Percentiles rank a stretch among this genome's conserved stretches.
Conservation (phyloP, 2,888 invertebrate species). For the Cheilosia vernalis region DNA sequence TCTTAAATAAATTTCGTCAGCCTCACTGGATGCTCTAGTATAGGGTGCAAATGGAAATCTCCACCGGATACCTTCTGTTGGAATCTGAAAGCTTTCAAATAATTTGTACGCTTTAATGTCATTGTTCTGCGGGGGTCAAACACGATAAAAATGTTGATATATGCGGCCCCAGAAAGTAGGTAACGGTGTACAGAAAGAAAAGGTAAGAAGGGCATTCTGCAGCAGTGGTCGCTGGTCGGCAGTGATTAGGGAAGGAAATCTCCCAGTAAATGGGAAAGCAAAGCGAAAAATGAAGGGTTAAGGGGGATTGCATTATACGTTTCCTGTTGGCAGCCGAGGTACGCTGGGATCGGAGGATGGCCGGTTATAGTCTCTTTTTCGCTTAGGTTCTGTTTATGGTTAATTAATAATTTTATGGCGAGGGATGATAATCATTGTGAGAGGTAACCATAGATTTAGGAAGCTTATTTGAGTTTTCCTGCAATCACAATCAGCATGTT, state of each 20-base stretch:
- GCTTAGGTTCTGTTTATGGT: conserved; percentile 26
- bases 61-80: conserved; percentile 38
- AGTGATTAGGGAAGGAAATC: conserved; percentile 66
- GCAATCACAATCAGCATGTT: conserved; percentile 5
- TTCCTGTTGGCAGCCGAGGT: conserved; percentile 18
- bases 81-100: conserved; percentile 70
- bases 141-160: conserved; percentile 67
- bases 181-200: conserved; percentile 25
- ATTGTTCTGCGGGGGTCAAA: conserved; percentile 63
- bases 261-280: conserved; percentile 52
- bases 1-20: conserved; percentile 38
- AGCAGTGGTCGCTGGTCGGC: background rate
- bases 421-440: conserved; percentile 27
- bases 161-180: conserved; percentile 53
- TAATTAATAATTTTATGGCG: conserved; percentile 64
- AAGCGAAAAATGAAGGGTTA: conserved; percentile 70
- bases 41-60: conserved; percentile 35
- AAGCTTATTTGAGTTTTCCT: conserved; percentile 21
- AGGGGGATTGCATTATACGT: conserved; percentile 54
- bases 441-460: conserved; percentile 8
- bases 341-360: conserved; percentile 36
- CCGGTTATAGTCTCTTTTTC: conserved; percentile 9
- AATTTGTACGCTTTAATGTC: conserved; percentile 73
- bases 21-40: conserved; percentile 4
- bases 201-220: conserved; percentile 27